These are phyloP conservation scores for Microplitis demolitor DNA, from an alignment of 1,140 invertebrate genomes.

Conservation along the genomic window DNA sequence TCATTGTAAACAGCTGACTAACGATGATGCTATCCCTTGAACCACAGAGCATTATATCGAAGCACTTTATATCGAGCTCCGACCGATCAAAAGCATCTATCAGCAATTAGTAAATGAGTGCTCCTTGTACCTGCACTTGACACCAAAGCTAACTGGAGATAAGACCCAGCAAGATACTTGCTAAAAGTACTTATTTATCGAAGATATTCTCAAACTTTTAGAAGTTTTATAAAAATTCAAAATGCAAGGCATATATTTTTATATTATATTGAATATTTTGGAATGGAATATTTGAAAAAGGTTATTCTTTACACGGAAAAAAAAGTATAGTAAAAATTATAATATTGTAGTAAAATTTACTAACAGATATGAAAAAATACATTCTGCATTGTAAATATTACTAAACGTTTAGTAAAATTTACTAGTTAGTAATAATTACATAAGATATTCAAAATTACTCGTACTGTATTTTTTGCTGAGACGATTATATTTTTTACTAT, in stretches of 20 bases:
- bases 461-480: too few species aligned
- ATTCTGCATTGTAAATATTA: too few species aligned
- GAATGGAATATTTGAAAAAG: too few species aligned
- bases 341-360: too few species aligned
- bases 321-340: too few species aligned
- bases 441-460: too few species aligned
- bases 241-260: not conserved
- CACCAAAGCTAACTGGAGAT: slow-evolving; percentile 15
- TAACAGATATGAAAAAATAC: too few species aligned
- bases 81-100: slow-evolving; percentile 36
- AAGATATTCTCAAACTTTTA: not conserved
- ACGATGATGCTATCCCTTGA: slow-evolving; percentile 8
- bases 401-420: too few species aligned
- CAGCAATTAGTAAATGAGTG: slow-evolving; percentile 43
- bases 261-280: not conserved
- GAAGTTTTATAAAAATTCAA: not conserved
- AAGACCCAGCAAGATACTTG: not conserved
- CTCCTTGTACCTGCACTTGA: slow-evolving; percentile 28
- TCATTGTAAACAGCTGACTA: slow-evolving; percentile 4
- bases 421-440: too few species aligned
- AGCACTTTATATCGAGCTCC: slow-evolving; percentile 29
- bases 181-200: slow-evolving; percentile 6
- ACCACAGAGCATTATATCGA: slow-evolving; percentile 13
- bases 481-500: too few species aligned
- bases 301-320: too few species aligned